Percentiles rank a stretch among this genome's conserved stretches.
Conservation (phyloP, 53 echinoderm and acorn worm species). For the Astropecten irregularis region DNA sequence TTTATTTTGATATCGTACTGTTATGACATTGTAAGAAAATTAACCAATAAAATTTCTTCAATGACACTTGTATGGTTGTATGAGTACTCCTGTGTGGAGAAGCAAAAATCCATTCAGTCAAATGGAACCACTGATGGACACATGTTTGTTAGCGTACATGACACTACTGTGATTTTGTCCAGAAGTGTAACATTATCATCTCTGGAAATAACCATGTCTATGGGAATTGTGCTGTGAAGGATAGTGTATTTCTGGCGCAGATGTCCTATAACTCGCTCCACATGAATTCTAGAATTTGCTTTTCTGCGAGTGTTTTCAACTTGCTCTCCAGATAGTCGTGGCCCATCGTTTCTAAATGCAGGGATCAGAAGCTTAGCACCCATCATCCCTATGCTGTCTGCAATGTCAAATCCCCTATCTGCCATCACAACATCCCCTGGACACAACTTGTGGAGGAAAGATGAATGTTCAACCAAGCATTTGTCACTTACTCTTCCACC, state of each 20-base stretch:
- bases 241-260: conserved; percentile 50
- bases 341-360: not conserved
- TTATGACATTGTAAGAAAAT: too few relatives aligned
- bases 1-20: too few relatives aligned
- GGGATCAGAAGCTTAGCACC: not conserved
- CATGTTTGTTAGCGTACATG: conserved; percentile 44
- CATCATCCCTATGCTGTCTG: not conserved
- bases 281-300: conserved; percentile 49
- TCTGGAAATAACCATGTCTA: conserved; percentile 4
- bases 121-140: conserved; percentile 45
- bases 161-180: conserved; percentile 37
- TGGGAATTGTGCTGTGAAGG: conserved; percentile 54
- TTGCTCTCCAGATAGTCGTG: conserved; percentile 24
- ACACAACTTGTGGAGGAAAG: conserved; percentile 13
- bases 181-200: not conserved
- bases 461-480: not conserved
- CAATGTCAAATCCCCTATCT: conserved; percentile 20
- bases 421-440: conserved; percentile 41
- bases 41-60: too few relatives aligned
- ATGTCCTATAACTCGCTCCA: conserved; percentile 58
- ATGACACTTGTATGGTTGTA: too few relatives aligned
- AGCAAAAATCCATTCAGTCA: conserved; percentile 20
- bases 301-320: conserved; percentile 36
- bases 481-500: conserved; percentile 54
- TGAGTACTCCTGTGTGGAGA: too few relatives aligned